These are phyloP conservation scores for Embiotoca jacksoni DNA, from an alignment of 2,113 vertebrate species.

Conservation along the genomic window DNA sequence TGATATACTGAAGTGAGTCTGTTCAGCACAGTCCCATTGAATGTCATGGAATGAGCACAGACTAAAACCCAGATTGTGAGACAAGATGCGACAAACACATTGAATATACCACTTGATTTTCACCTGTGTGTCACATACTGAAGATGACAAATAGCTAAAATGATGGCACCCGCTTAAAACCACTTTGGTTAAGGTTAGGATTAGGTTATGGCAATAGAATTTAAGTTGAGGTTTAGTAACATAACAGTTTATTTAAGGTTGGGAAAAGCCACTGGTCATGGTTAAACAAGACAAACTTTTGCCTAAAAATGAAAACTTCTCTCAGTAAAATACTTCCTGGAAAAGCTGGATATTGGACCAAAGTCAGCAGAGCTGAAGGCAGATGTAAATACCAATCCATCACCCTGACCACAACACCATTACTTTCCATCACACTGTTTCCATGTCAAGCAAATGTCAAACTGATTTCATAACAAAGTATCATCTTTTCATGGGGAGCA, in stretches of 20 bases:
- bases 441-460: slow-evolving; percentile 58
- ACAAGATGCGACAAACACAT: background rate
- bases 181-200: slow-evolving; percentile 19
- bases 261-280: slow-evolving; percentile 36
- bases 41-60: background rate
- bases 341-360: slow-evolving; percentile 53
- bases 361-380: slow-evolving; percentile 60
- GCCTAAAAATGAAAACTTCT: slow-evolving; percentile 50
- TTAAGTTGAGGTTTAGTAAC: slow-evolving; percentile 34
- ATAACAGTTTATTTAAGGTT: slow-evolving; percentile 41
- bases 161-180: slow-evolving; percentile 2
- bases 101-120: slow-evolving; percentile 22
- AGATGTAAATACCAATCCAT: slow-evolving; percentile 73
- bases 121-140: background rate
- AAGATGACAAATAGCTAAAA: background rate
- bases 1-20: slow-evolving; percentile 29
- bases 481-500: slow-evolving; percentile 20
- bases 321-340: slow-evolving; percentile 55
- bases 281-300: slow-evolving; percentile 41
- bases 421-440: slow-evolving; percentile 52
- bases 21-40: slow-evolving; percentile 16
- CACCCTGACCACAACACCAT: slow-evolving; percentile 59
- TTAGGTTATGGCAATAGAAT: slow-evolving; percentile 31
- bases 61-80: background rate
- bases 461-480: slow-evolving; percentile 36